phyloP scores from a whole-genome alignment of 2,888 invertebrate genomes.

The Parnassius glacialis region DNA sequence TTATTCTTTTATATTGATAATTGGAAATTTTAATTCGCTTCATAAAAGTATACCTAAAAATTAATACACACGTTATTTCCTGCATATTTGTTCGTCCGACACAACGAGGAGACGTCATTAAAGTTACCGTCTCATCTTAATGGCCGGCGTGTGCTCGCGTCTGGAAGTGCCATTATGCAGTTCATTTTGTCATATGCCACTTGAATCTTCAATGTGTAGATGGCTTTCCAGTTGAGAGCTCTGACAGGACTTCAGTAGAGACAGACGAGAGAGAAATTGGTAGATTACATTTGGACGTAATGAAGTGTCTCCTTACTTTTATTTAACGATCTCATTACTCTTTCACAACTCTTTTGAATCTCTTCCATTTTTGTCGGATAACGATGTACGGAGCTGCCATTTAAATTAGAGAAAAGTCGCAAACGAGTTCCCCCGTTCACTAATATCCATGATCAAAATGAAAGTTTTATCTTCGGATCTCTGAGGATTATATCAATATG shows the following conservation, averaged over 20 bases:
- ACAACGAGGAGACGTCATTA: constrained; percentile 16
- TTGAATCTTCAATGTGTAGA: constrained; percentile 18
- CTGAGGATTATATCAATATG: too few relatives aligned
- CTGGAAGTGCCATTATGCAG: constrained; percentile 23
- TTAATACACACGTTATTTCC: not conserved
- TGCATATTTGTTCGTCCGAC: not conserved
- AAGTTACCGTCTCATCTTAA: constrained; percentile 21
- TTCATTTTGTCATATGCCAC: constrained; percentile 24
- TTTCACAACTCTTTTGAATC: not conserved
- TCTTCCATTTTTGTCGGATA: not conserved
- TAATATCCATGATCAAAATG: too few relatives aligned
- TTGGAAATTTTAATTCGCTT: not conserved
- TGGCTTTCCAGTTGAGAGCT: constrained; percentile 18
- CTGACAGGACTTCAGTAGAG: constrained; percentile 19
- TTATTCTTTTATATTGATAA: too few relatives aligned
- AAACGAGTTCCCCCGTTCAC: too few relatives aligned
- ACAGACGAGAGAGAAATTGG: constrained; percentile 14
- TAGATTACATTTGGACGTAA: constrained; percentile 10
- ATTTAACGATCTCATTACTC: not conserved
- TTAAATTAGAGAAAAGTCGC: too few relatives aligned
- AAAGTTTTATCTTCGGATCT: too few relatives aligned
- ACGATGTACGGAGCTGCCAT: too few relatives aligned
- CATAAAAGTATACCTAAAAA: not conserved
- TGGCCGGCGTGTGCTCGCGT: constrained; percentile 17
- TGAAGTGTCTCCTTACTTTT: constrained; percentile 4